Conservation (phyloP, 2,888 invertebrate species). For the Caenorhabditis macrosperma region DNA sequence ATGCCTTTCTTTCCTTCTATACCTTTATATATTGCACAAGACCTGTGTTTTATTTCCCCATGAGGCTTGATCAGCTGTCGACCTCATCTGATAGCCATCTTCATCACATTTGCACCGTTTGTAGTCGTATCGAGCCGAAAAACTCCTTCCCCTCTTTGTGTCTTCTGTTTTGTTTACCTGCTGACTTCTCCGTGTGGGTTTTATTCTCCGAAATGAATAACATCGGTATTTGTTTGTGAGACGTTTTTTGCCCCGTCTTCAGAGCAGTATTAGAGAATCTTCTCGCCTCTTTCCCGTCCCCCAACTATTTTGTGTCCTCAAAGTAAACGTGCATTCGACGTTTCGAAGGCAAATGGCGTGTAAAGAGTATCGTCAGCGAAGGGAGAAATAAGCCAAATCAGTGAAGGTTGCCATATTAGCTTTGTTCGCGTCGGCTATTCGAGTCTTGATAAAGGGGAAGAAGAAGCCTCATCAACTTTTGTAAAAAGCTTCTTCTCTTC, state of each 20-base stretch:
- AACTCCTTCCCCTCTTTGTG: neutral
- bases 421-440: conserved; percentile 9
- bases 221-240: neutral
- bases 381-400: conserved; percentile 51
- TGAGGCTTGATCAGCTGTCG: no score
- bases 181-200: neutral
- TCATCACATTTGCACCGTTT: neutral
- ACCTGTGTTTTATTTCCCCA: neutral
- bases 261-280: neutral
- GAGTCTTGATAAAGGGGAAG: neutral
- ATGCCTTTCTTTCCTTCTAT: no score
- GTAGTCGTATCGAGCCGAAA: neutral
- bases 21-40: no score
- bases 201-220: neutral
- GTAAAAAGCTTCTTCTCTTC: conserved; percentile 33
- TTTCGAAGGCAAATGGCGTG: neutral
- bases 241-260: neutral
- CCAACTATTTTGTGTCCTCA: neutral
- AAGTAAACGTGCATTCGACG: conserved; percentile 16
- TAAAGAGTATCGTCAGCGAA: neutral
- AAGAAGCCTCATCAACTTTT: conserved; percentile 39
- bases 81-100: no score
- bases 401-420: conserved; percentile 34
- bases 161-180: neutral
- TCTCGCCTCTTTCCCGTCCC: neutral